These are phyloP conservation scores for Vanacampus margaritifer DNA, from an alignment of 2,113 vertebrate species.

Conservation along the genomic window DNA sequence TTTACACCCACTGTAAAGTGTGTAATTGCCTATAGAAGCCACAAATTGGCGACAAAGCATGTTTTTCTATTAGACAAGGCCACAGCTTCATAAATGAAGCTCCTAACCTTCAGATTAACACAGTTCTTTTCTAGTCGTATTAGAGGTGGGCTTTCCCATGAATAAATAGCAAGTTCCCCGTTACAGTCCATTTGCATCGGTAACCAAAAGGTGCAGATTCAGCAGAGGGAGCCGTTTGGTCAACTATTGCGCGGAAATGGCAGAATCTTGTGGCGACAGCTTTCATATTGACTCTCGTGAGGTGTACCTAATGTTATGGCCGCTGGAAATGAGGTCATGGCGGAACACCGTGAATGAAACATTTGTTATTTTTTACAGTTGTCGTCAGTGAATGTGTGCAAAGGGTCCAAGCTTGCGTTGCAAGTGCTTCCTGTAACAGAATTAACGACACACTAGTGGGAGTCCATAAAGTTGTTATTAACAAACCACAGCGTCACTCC, in stretches of 20 bases:
- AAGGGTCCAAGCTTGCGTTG: neutral
- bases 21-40: no score
- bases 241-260: neutral
- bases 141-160: no score
- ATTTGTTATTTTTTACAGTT: neutral
- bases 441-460: neutral
- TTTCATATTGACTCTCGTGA: neutral
- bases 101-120: no score
- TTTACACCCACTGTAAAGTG: no score
- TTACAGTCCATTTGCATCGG: no score
- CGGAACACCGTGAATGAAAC: neutral
- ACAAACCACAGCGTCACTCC: constrained; percentile 8
- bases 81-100: no score
- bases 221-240: no score
- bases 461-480: neutral
- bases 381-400: neutral
- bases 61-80: no score
- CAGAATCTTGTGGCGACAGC: neutral
- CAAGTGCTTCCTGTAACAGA: neutral
- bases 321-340: neutral
- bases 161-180: no score
- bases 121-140: no score
- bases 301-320: constrained; percentile 1
- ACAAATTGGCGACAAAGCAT: no score
- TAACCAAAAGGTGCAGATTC: no score